Percentiles rank a stretch among this genome's conserved stretches.
These are phyloP conservation scores for Malacosoma neustria DNA, from an alignment of 2,888 invertebrate species.

Conservation along the genomic window DNA sequence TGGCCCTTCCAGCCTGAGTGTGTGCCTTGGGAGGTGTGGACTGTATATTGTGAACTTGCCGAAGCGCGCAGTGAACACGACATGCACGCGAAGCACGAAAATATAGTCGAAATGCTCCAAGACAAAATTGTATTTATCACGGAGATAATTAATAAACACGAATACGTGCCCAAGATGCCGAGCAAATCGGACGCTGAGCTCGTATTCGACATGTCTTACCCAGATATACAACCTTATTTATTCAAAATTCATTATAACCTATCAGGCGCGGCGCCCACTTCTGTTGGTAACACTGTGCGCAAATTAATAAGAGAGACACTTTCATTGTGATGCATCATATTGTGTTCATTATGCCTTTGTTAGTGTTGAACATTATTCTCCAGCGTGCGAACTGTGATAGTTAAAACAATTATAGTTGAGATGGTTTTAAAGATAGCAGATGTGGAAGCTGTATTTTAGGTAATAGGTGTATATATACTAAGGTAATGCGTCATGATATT, in stretches of 20 bases:
- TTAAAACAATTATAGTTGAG: no score
- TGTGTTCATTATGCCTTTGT: slow-evolving; percentile 17
- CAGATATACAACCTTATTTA: slow-evolving; percentile 97
- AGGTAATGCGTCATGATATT: no score
- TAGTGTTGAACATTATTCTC: no score
- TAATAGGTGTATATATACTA: no score
- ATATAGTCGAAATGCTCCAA: slow-evolving; percentile 88
- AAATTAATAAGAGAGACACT: slow-evolving; percentile 92
- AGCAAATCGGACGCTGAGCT: slow-evolving; percentile 92
- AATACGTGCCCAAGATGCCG: slow-evolving; percentile 97
- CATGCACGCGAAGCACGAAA: slow-evolving; percentile 89
- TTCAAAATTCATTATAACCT: slow-evolving; percentile 93
- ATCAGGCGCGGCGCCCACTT: slow-evolving; percentile 84
- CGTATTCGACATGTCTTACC: slow-evolving; percentile 94
- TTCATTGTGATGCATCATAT: slow-evolving; percentile 78
- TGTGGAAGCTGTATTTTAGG: no score
- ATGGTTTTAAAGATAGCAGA: no score
- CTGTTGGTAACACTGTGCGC: slow-evolving; percentile 91
- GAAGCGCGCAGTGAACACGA: slow-evolving; percentile 91
- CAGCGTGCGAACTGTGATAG: no score
- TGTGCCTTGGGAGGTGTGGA: slow-evolving; percentile 99
- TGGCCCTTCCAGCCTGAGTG: slow-evolving; percentile 95
- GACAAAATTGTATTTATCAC: slow-evolving; percentile 97
- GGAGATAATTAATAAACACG: slow-evolving; percentile 95
- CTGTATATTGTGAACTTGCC: slow-evolving; percentile 91